These are phyloP conservation scores for Pseudopipra pipra DNA, from an alignment of 2,113 vertebrate genomes.

Conservation along the genomic window DNA sequence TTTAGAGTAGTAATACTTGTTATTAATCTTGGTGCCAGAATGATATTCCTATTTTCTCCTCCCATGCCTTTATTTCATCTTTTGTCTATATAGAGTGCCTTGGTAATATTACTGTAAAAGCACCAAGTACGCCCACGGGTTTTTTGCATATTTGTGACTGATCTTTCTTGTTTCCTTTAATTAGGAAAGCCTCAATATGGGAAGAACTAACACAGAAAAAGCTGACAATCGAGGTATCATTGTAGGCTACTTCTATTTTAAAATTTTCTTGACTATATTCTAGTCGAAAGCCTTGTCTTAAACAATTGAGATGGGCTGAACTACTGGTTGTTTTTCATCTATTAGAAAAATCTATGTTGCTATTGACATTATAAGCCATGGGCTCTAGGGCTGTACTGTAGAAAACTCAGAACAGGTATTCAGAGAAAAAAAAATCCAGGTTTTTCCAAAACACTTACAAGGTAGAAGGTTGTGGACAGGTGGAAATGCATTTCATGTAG, in stretches of 20 bases:
- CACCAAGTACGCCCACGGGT: neutral
- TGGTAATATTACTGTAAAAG: neutral
- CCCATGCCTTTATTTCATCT: neutral
- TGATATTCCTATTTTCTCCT: neutral
- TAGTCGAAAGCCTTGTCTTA: neutral
- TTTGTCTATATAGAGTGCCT: neutral
- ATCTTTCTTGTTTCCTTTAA: neutral
- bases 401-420: neutral
- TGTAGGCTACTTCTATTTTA: constrained; percentile 46
- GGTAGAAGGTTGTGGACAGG: neutral
- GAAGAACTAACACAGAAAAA: neutral
- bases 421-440: neutral
- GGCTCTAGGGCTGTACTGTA: neutral
- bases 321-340: neutral
- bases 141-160: neutral
- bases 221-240: neutral
- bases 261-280: neutral
- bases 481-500: neutral
- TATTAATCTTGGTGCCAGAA: neutral
- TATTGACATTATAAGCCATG: neutral
- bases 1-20: neutral
- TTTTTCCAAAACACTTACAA: neutral
- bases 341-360: neutral
- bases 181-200: constrained; percentile 54
- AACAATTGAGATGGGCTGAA: neutral